These are phyloP conservation scores for Nephrocerus scutellatus DNA, from an alignment of 2,888 invertebrate species.

Conservation along the genomic window DNA sequence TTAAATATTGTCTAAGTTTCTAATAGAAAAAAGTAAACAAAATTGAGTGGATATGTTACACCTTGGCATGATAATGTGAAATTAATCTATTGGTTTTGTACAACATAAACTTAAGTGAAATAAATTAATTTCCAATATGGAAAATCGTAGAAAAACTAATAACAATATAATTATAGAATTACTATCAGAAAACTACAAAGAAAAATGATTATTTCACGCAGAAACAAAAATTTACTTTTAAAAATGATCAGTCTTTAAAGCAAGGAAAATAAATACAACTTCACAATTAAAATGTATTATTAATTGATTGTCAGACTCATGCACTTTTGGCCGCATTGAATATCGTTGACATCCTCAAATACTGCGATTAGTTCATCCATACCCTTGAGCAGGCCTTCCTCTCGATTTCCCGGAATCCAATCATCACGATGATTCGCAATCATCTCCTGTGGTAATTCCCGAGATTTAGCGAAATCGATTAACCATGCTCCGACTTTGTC, in stretches of 20 bases:
- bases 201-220: too few species aligned
- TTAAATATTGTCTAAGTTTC: too few species aligned
- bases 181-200: too few species aligned
- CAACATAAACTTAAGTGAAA: too few species aligned
- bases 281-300: constrained; percentile 1
- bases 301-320: constrained; percentile 17
- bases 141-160: too few species aligned
- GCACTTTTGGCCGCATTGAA: constrained; percentile 33
- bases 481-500: constrained; percentile 87
- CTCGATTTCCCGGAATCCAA: constrained; percentile 93
- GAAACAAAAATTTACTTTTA: constrained; percentile 5
- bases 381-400: constrained; percentile 90
- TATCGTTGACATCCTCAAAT: constrained; percentile 47
- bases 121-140: too few species aligned
- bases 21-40: too few species aligned
- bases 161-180: too few species aligned
- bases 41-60: too few species aligned
- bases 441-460: constrained; percentile 61
- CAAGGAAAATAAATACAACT: constrained; percentile 15
- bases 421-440: constrained; percentile 69
- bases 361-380: constrained; percentile 84
- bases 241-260: constrained; percentile 23
- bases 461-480: constrained; percentile 95
- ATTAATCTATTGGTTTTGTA: too few species aligned
- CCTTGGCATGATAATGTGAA: too few species aligned